Evolutionary conservation across 2,888 invertebrate species (phyloP).

Genomic region (Rhaphigaster nebulosa): DNA sequence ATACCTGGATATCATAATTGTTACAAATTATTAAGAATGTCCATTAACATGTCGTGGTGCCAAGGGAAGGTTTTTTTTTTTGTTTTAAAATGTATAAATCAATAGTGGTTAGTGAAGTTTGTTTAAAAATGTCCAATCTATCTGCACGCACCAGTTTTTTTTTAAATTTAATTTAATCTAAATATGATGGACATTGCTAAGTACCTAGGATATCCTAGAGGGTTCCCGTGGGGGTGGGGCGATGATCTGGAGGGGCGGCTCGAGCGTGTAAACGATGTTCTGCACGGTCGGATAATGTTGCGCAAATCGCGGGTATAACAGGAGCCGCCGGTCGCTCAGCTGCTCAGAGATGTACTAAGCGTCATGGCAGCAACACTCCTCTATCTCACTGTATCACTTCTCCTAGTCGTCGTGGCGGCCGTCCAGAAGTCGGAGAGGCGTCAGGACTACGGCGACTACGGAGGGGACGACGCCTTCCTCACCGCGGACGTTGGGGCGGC

Average conservation of each 20-base stretch:
- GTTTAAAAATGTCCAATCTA: too few species aligned
- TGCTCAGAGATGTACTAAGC: constrained; percentile 35
- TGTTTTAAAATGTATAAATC: too few species aligned
- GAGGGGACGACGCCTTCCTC: constrained; percentile 28
- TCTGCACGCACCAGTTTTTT: too few species aligned
- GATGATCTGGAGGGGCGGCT: neutral
- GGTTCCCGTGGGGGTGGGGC: neutral
- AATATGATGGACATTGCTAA: neutral
- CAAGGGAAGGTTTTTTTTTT: too few species aligned
- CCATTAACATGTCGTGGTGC: too few species aligned
- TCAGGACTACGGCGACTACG: constrained; percentile 49
- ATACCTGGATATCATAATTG: too few species aligned
- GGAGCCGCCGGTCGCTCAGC: neutral
- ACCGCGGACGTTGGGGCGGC: neutral
- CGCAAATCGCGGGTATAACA: constrained; percentile 57
- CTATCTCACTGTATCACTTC: neutral
- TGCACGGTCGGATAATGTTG: constrained; percentile 40
- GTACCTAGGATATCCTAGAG: neutral
- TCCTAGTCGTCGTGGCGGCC: neutral
- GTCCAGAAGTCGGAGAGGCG: constrained; percentile 15
- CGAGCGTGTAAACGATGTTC: constrained; percentile 49
- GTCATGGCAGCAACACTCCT: constrained; percentile 11
- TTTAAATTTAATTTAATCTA: too few species aligned
- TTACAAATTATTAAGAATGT: too few species aligned
- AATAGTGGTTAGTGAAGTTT: too few species aligned